Base-by-base conservation (phyloP, 2,797 vertebrate species). In the Darevskia mixta region DNA sequence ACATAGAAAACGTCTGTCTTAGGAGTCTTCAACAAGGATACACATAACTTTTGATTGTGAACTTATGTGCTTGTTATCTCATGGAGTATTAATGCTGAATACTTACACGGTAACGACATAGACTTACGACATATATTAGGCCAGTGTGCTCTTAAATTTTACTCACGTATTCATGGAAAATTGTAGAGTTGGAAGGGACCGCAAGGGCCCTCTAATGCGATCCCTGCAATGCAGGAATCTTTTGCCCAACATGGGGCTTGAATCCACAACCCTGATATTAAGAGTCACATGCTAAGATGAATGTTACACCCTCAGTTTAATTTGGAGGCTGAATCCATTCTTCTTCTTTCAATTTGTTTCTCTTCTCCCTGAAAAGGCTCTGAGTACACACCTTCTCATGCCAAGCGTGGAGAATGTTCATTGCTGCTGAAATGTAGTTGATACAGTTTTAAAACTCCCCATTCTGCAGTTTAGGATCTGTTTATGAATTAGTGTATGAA, bases 401-500 rank as follows among this genome's bases (percentile, higher is more conserved):
- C 92, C 79, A 95, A 93, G 86, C 93, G 85, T 90, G 88, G 66
- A 81, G 83, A 86, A 93, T 94, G 75, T 89, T 96, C 91, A 92
- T 92, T 95, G 93, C 85, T 91, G 85, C 79, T 89, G 64, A 93
- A 93, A 83, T 94, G 69, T 5, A 86, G 78, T 87, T 95, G 88
- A 94, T 5, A 25, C 94, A 80, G 93, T 94, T 95, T 93, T 92
- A 85, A 93, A 95, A 90, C 79, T 92, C 72, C 82, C 64, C 81
- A 49, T 76, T 92, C 78, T 91, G 67, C 27, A n/a, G 38, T 94
- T 95, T 90, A 93, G 83, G 75, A 85, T 93, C 90, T 93, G 29
- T 92, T 41, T 96, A 80, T 93, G 88, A 94, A 96, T 95, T 96
- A 96, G 79, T 72, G 88, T 92, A 89, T 90, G 84, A 90, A 91